Evolutionary conservation across 2,888 invertebrate genomes (phyloP), one percentile per base, ranked within the genome.

Genomic region (Cancer borealis): DNA sequence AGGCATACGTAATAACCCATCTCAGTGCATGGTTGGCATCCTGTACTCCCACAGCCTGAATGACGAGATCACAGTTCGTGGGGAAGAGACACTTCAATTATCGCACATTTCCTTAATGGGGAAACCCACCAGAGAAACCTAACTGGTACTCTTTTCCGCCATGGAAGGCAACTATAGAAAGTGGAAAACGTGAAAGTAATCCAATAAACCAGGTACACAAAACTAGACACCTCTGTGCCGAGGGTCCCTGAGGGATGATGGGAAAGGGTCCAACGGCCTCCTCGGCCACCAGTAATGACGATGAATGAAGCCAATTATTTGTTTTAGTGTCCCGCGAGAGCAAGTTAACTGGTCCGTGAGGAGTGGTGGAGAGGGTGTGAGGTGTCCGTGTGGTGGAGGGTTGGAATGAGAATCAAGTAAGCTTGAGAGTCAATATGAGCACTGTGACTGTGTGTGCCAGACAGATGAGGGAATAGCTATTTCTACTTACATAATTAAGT

Each of bases 221-320:
- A 84, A 30, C 84, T 73, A 26, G 73, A 6, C 73, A 26, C 26
- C 26, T 73, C n/a, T n/a, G 73, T 26, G 84, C 39, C 39, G 39
- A 84, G 12, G 84, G 84, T 2, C 30, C 84, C 17, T 26, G 84
- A 14, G 0, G 84, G 30, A 39, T 10, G 84, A 14, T 10, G 30
- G 84, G 30, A 14, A 17, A 84, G 73, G 73, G 12, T 14, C 39
- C 14, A 14, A 14, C 4, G 39, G 39, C 39, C 39, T n/a, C 84
- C 30, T 10, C 12, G 84, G 84, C 84, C 30, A 3, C 84, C 39
- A 12, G 30, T 84, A 84, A 84, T 84, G 84, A 84, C 84, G 84
- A 84, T 84, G 84, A 84, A 84, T 84, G 84, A 84, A 84, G 84
- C 84, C 39, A 84, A 84, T 84, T 84, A 84, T 84, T 84, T 84